A percentile compares a stretch with the other conserved stretches of the same genome.
Evolutionary conservation across 53 echinoderm and acorn worm genomes (phyloP).

Genomic region (Mesocentrotus franciscanus): DNA sequence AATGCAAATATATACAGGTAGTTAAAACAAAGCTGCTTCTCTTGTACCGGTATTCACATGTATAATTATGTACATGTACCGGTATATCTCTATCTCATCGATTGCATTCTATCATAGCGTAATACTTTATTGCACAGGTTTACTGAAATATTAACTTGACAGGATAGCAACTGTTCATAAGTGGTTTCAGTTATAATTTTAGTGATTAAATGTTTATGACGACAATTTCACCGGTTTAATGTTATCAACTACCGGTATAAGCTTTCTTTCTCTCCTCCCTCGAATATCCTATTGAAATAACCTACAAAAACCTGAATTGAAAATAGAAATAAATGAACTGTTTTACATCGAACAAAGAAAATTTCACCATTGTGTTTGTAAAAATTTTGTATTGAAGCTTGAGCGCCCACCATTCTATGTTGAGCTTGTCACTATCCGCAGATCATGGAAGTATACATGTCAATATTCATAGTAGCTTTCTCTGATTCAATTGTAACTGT

Average conservation of each 20-base stretch:
- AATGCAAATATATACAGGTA: too few species aligned
- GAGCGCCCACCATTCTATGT: background rate
- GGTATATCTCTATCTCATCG: background rate
- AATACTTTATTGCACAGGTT: too few species aligned
- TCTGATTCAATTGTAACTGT: background rate
- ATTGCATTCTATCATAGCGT: too few species aligned
- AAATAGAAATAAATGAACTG: background rate
- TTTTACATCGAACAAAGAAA: background rate
- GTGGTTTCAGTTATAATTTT: background rate
- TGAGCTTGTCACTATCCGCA: background rate
- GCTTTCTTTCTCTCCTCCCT: background rate
- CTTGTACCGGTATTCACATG: too few species aligned
- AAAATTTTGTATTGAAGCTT: background rate
- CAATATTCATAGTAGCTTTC: background rate
- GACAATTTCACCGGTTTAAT: background rate
- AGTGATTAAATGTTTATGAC: background rate
- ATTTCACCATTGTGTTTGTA: background rate
- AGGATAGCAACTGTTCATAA: background rate
- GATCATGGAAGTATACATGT: background rate
- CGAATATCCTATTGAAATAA: too few species aligned
- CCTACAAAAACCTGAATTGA: too few species aligned
- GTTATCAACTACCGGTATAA: too few species aligned
- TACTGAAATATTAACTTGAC: too few species aligned
- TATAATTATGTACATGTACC: background rate
- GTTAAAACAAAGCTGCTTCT: too few species aligned